Percentiles rank a stretch among this genome's conserved stretches.
phyloP scores from a whole-genome alignment of 2,888 invertebrate species.

The Spisula subtruncata region DNA sequence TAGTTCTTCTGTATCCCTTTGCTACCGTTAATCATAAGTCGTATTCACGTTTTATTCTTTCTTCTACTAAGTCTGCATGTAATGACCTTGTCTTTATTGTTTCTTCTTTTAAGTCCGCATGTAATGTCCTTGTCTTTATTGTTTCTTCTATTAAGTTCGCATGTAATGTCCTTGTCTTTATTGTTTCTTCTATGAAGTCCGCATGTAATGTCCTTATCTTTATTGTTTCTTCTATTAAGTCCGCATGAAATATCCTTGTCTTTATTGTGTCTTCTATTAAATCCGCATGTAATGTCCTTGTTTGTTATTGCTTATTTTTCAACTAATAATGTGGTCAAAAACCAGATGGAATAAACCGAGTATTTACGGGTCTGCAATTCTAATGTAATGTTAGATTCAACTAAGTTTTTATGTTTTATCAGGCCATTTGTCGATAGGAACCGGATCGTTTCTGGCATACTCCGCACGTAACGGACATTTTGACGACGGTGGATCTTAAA shows the following conservation, averaged over 20 bases:
- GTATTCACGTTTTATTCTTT: background rate
- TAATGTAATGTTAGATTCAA: background rate
- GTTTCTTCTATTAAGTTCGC: too few relatives aligned
- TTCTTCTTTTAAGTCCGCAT: too few relatives aligned
- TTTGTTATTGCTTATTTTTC: background rate
- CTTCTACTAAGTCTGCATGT: background rate
- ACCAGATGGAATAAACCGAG: conserved; percentile 1
- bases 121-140: too few relatives aligned
- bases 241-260: too few relatives aligned
- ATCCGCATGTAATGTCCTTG: too few relatives aligned
- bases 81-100: background rate
- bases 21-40: background rate
- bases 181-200: too few relatives aligned
- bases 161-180: too few relatives aligned
- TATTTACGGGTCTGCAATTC: conserved; percentile 2
- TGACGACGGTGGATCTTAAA: background rate
- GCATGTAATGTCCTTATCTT: too few relatives aligned
- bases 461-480: conserved; percentile 19
- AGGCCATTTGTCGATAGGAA: conserved; percentile 9
- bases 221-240: too few relatives aligned
- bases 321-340: background rate
- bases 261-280: too few relatives aligned
- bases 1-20: background rate
- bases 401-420: too few relatives aligned
- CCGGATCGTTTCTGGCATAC: background rate